Conservation (phyloP, 2,113 vertebrate species). For the Heteronetta atricapilla region DNA sequence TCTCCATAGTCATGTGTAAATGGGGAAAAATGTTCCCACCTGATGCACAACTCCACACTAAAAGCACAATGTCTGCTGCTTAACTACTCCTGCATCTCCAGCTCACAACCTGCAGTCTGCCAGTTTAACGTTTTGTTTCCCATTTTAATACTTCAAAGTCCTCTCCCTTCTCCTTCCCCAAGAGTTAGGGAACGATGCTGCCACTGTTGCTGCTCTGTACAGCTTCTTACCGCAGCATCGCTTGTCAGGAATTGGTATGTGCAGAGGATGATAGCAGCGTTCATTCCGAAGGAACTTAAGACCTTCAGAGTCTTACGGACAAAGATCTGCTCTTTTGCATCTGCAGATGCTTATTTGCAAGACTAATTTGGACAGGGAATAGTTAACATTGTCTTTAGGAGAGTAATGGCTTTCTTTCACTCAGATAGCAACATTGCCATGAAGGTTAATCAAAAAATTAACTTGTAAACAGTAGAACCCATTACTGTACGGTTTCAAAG, state of each 20-base stretch:
- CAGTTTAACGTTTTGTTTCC: neutral
- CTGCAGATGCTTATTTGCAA: neutral
- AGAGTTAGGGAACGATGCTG: slow-evolving; percentile 1
- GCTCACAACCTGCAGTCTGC: neutral
- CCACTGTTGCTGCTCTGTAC: neutral
- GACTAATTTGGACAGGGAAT: neutral
- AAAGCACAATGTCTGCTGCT: neutral
- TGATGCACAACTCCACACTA: slow-evolving; percentile 30
- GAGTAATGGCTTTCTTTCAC: neutral
- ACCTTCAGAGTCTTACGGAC: neutral
- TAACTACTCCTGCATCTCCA: neutral
- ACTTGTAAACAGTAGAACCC: neutral
- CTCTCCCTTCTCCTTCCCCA: neutral
- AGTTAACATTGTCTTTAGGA: neutral
- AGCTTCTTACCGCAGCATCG: neutral
- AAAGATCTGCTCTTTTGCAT: neutral
- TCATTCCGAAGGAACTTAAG: neutral
- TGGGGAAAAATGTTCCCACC: slow-evolving; percentile 12
- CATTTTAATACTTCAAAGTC: neutral
- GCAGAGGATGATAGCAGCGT: neutral
- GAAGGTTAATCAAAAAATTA: neutral
- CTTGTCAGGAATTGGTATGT: neutral
- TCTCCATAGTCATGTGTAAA: neutral
- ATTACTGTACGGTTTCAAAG: neutral
- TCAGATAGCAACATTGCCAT: neutral